Evolutionary conservation across 2,113 vertebrate species (phyloP).

Genomic region (Hemiprocne comata): DNA sequence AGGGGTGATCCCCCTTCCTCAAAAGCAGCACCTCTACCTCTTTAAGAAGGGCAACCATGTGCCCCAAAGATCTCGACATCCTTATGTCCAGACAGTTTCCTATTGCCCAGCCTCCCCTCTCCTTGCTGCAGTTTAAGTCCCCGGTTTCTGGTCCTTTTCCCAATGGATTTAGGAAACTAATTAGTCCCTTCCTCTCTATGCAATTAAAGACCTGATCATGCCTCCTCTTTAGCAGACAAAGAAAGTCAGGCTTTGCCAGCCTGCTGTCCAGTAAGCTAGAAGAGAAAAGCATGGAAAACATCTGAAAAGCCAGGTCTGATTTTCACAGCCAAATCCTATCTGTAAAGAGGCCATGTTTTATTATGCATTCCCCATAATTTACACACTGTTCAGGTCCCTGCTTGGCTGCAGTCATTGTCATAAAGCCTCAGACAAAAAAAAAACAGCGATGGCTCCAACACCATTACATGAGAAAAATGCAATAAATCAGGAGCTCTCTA

Average conservation of each 20-base stretch:
- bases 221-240: neutral
- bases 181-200: neutral
- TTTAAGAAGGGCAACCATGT: neutral
- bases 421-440: conserved; percentile 6
- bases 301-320: neutral
- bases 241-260: neutral
- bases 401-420: conserved; percentile 14
- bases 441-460: neutral
- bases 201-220: neutral
- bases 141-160: neutral
- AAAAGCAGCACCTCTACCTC: neutral
- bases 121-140: neutral
- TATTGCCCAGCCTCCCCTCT: neutral
- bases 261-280: neutral
- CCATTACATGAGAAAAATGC: neutral
- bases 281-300: neutral
- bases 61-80: neutral
- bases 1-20: neutral
- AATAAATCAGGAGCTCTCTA: neutral
- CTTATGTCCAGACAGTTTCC: neutral
- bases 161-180: neutral
- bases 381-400: neutral
- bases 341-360: neutral
- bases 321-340: neutral
- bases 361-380: neutral